Conservation (phyloP, 2,888 invertebrate genomes). For the Caenorhabditis japonica region DNA sequence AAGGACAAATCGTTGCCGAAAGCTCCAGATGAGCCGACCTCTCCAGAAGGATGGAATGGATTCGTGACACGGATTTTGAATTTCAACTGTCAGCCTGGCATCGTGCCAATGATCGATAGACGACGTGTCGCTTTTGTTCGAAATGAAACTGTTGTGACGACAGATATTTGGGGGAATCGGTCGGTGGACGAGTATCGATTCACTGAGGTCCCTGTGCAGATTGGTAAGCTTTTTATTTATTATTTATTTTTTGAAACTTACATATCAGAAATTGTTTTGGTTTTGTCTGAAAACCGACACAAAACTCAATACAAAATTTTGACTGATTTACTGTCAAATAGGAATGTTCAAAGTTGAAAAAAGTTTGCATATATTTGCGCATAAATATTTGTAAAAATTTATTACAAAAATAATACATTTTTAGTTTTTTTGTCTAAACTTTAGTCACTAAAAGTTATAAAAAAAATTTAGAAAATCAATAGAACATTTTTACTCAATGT, state of each 20-base stretch:
- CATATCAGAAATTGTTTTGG: no score
- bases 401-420: no score
- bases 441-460: no score
- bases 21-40: not conserved
- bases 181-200: constrained; percentile 36
- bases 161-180: constrained; percentile 30
- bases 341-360: no score
- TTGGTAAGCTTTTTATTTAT: constrained; percentile 20
- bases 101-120: constrained; percentile 47
- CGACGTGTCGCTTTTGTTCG: constrained; percentile 38
- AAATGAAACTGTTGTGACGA: constrained; percentile 43
- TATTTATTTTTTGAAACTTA: no score
- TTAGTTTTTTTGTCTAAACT: no score
- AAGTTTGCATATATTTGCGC: no score
- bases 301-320: no score
- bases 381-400: no score
- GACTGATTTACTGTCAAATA: no score
- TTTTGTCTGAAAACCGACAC: constrained; percentile 2
- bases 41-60: constrained; percentile 41
- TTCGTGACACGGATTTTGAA: constrained; percentile 30
- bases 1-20: constrained; percentile 9
- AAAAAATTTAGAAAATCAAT: no score
- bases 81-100: constrained; percentile 39
- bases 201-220: constrained; percentile 40
- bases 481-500: no score